phyloP scores from a whole-genome alignment of 2,888 invertebrate species.

The Unio delphinus region DNA sequence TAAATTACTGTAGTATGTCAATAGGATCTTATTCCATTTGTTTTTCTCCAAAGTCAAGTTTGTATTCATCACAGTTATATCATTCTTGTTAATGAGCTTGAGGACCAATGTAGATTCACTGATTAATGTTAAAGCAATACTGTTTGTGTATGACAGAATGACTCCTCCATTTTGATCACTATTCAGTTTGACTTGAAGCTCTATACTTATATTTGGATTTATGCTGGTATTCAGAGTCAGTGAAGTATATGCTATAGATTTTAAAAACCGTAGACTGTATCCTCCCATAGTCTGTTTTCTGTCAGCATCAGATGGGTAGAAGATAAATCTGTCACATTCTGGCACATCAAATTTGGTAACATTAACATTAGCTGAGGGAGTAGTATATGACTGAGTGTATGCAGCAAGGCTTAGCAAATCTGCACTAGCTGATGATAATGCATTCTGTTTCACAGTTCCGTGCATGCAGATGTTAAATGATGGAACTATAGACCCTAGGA shows the following conservation, averaged over 20 bases:
- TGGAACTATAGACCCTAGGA: conserved; percentile 15
- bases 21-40: conserved; percentile 50
- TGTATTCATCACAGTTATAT: conserved; percentile 21
- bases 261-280: conserved; percentile 39
- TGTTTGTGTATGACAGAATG: conserved; percentile 41
- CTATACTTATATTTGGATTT: conserved; percentile 33
- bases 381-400: conserved; percentile 19
- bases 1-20: conserved; percentile 38
- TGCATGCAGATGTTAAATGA: conserved; percentile 29
- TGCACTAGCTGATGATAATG: conserved; percentile 11
- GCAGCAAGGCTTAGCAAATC: conserved; percentile 11
- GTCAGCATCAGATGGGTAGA: conserved; percentile 30
- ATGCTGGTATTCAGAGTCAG: conserved; percentile 21
- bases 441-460: conserved; percentile 12
- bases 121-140: conserved; percentile 27
- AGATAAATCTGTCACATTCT: conserved; percentile 39
- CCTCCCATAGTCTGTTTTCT: conserved; percentile 39
- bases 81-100: conserved; percentile 21
- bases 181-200: conserved; percentile 40
- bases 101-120: conserved; percentile 22
- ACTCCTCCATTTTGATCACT: conserved; percentile 24
- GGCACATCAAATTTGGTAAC: conserved; percentile 23
- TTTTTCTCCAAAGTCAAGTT: conserved; percentile 29
- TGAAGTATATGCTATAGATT: conserved; percentile 28
- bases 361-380: conserved; percentile 14